A percentile compares a stretch with the other conserved stretches of the same genome.
phyloP scores from a whole-genome alignment of 2,113 vertebrate genomes.

The Carassius auratus region DNA sequence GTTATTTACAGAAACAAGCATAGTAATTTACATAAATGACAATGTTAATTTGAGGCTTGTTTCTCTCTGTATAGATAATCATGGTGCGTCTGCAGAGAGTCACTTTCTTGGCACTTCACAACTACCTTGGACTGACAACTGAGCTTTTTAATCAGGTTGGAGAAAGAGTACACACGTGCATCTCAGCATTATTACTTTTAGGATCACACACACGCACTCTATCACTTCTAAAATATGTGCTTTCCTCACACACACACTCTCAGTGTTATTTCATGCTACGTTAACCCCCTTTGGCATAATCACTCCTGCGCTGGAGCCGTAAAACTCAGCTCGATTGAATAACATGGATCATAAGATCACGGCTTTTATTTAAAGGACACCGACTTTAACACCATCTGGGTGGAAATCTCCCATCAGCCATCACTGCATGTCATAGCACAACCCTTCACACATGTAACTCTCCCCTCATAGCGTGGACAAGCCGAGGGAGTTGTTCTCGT shows the following conservation, averaged over 20 bases:
- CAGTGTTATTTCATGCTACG: conserved; percentile 69
- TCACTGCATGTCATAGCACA: conserved; percentile 11
- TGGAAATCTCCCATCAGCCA: conserved; percentile 31
- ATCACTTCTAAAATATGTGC: conserved; percentile 40
- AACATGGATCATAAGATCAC: conserved; percentile 47
- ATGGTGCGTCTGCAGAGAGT: conserved; percentile 96
- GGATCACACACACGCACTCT: conserved; percentile 28
- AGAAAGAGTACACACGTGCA: conserved; percentile 31
- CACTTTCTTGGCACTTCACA: conserved; percentile 91
- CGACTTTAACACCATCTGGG: conserved; percentile 26
- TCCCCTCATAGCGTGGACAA: neutral
- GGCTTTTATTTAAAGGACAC: conserved; percentile 41
- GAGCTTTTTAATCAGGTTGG: conserved; percentile 94
- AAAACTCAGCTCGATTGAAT: conserved; percentile 56
- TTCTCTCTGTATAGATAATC: conserved; percentile 83
- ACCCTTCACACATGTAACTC: neutral
- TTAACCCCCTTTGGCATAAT: conserved; percentile 67
- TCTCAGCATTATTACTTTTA: conserved; percentile 46
- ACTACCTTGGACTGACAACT: conserved; percentile 92
- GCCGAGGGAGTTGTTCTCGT: conserved; percentile 20
- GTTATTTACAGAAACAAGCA: neutral
- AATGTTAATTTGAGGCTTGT: conserved; percentile 26
- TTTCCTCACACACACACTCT: conserved; percentile 22
- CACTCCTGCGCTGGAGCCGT: conserved; percentile 53
- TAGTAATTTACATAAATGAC: neutral